Conservation (phyloP, 2,113 vertebrate species). For the Cynocephalus volans region DNA sequence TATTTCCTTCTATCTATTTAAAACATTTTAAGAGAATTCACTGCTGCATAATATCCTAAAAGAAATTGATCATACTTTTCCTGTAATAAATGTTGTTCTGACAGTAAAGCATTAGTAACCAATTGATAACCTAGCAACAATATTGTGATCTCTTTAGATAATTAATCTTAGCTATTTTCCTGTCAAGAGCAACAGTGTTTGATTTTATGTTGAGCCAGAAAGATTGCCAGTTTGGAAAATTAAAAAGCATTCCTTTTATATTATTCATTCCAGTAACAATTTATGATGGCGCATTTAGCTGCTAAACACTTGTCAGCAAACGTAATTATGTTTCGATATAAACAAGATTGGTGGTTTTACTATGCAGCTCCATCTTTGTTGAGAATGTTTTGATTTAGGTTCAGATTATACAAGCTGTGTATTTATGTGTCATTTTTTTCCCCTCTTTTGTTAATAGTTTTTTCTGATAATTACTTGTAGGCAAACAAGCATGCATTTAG, state of each 20-base stretch:
- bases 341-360: constrained; percentile 96
- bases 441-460: constrained; percentile 89
- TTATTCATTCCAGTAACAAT: constrained; percentile 94
- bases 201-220: constrained; percentile 92
- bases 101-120: constrained; percentile 90
- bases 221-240: constrained; percentile 96
- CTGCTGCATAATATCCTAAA: constrained; percentile 84
- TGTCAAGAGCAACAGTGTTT: constrained; percentile 89
- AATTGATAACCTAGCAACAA: constrained; percentile 91
- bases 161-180: constrained; percentile 92
- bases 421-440: constrained; percentile 84
- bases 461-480: constrained; percentile 93
- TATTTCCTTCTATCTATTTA: constrained; percentile 80
- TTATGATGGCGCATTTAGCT: constrained; percentile 94
- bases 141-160: constrained; percentile 92
- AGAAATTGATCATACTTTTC: constrained; percentile 86
- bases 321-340: constrained; percentile 97
- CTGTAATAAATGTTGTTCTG: constrained; percentile 89
- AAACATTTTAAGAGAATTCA: constrained; percentile 82
- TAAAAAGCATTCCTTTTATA: constrained; percentile 96
- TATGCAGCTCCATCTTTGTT: constrained; percentile 88
- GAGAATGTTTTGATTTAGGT: constrained; percentile 89
- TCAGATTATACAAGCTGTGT: constrained; percentile 88
- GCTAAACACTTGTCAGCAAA: constrained; percentile 95
- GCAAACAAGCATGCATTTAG: constrained; percentile 98